Evolutionary conservation across 2,888 invertebrate genomes (phyloP), one percentile per base, ranked within the genome.

Genomic region (Antheraea yamamai): DNA sequence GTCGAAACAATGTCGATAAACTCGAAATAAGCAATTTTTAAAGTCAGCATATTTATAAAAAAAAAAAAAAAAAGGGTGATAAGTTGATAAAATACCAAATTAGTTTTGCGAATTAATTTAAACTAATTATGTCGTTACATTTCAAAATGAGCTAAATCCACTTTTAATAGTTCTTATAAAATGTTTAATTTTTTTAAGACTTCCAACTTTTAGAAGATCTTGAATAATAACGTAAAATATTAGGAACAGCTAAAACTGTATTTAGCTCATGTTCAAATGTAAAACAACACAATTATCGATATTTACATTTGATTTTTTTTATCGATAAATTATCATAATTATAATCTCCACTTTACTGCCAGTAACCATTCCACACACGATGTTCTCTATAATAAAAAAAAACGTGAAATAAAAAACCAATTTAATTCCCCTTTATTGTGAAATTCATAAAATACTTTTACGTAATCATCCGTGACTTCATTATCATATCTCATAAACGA

Each of bases 21-120:
- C 75, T 72, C 76, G 73, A 72, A 70, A 76, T 6, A 4, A 74
- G 78, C 79, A 81, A 79, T 78, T 77, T 75, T 77, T 78, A 81
- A 81, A 80, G 81, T 84, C 85, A 86, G 84, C 86, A 85, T 85
- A 2, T 86, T 12, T 74, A 74, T 52, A 8, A 55, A 35, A 68
- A 26, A 35, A 70, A 26, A 35, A 70, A 75, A 79, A 77, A 75
- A 10, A 61, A 23, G 2, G 10, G 8, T 0, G 23, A 23, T 23
- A 3, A 47, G 52, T 74, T 71, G 79, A 79, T 80, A 47, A 47
- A 81, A 81, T 78, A 77, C 75, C 73, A 26, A 35, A 71, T 12
- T 47, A 68, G 77, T 83, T 78, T 81, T 73, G 61, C 75, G 68
- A 71, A 68, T 30, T 64, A 73, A 74, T 64, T 73, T 76, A 76